Evolutionary conservation across 2,113 vertebrate genomes (phyloP).

Genomic region (Coregonus clupeaformis): DNA sequence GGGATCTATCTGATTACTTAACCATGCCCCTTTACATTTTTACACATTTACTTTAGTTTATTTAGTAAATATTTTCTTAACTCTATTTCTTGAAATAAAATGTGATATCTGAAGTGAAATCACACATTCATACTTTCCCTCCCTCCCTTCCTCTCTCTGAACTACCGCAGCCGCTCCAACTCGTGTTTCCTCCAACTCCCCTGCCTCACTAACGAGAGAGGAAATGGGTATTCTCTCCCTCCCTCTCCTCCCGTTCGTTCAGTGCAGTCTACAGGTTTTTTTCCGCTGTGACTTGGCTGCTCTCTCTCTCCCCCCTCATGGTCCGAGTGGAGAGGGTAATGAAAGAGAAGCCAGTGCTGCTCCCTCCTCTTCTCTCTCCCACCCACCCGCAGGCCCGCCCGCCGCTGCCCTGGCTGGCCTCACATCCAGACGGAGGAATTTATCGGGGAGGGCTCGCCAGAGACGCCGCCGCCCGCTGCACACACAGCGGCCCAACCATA

Average conservation of each 20-base stretch:
- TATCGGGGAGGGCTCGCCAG: conserved; percentile 70
- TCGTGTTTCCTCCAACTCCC: too few species aligned
- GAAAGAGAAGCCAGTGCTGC: conserved; percentile 48
- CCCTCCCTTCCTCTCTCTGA: too few species aligned
- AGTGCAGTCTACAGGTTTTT: conserved; percentile 24
- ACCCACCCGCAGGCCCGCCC: neutral
- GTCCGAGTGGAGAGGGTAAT: conserved; percentile 38
- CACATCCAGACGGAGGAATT: conserved; percentile 80
- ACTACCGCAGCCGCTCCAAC: neutral
- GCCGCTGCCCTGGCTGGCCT: conserved; percentile 73
- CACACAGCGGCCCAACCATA: neutral
- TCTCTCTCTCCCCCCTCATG: conserved; percentile 32
- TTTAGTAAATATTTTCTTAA: too few species aligned
- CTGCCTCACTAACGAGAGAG: too few species aligned
- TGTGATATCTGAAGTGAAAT: too few species aligned
- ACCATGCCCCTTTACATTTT: too few species aligned
- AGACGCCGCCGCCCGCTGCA: conserved; percentile 16
- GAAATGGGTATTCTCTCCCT: neutral
- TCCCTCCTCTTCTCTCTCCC: conserved; percentile 33
- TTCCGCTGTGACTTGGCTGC: neutral
- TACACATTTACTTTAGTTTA: too few species aligned
- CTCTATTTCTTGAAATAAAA: too few species aligned
- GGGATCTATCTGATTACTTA: too few species aligned
- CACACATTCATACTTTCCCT: too few species aligned
- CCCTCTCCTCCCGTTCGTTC: neutral